Base-by-base conservation (phyloP, 1,140 invertebrate species). In the Rhagoletis pomonella region DNA sequence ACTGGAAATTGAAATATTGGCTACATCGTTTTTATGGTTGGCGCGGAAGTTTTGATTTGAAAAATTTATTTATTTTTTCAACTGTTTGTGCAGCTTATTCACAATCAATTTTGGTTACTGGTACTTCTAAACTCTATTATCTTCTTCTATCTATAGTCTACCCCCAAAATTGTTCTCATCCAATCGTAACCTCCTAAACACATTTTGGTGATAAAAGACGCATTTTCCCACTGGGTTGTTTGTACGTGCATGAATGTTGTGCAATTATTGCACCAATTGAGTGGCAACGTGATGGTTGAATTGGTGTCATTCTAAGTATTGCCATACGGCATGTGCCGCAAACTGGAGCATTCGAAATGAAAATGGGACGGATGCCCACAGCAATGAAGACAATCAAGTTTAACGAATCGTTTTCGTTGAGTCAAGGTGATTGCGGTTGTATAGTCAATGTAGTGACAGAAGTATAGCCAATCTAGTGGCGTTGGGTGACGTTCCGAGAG, bases 241-340 rank as follows among this genome's bases (percentile, higher is more conserved):
- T 67, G 10, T 67, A 29, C 29, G 64, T 19, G 4, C 10, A 17
- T 81, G 44, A 55, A 47, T 50, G 73, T 55, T n/a, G 73, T 47
- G 73, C 17, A 55, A 81, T 73, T 73, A 73, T 73, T 39, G 39
- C 17, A n/a, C n/a, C 73, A 29, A 55, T 81, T 81, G 47, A 29
- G 47, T 50, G 73, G 73, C 73, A 58, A 55, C 73, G 47, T 77
- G 73, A 81, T 47, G 5, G 19, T 17, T 81, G 73, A 47, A 55
- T 81, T 81, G 44, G 47, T 81, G 73, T 50, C 73, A n/a, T 7
- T 7, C 73, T 7, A 55, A 44, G 47, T 77, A 50, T 50, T 39
- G 47, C 42, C 29, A 50, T 10, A n/a, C 42, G 17, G n/a, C 42
- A 77, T n/a, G 9, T 47, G 44, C 47, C 73, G 3, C 73, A 81